Evolutionary conservation across 2,888 invertebrate genomes (phyloP).

Genomic region (Tachina grossa): DNA sequence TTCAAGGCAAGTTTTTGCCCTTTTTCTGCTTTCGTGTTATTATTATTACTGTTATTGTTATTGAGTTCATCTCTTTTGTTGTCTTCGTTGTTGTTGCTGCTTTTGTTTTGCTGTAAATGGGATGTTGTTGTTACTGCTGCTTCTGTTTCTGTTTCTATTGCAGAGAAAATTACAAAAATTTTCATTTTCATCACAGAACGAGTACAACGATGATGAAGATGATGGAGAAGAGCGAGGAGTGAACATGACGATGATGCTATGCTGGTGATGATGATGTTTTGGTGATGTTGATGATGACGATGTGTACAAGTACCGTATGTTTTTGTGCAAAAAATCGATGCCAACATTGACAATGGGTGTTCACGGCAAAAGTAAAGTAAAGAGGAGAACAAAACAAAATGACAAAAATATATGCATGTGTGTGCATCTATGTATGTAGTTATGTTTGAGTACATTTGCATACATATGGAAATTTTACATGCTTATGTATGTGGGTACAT

Average conservation of each 20-base stretch:
- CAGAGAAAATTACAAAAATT: conserved; percentile 58
- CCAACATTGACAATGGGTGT: conserved; percentile 74
- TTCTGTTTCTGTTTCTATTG: conserved; percentile 32
- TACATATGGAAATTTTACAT: too few relatives aligned
- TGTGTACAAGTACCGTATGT: conserved; percentile 64
- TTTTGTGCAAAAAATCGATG: conserved; percentile 73
- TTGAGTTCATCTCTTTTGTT: conserved; percentile 59
- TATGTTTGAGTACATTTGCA: neutral
- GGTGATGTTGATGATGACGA: conserved; percentile 49
- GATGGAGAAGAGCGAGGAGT: conserved; percentile 32
- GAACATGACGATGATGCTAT: conserved; percentile 42
- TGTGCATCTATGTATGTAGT: neutral
- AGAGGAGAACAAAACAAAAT: conserved; percentile 60
- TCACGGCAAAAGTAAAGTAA: conserved; percentile 68
- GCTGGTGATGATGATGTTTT: conserved; percentile 20
- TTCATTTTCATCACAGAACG: conserved; percentile 65
- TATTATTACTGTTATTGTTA: conserved; percentile 62
- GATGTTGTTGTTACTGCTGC: conserved; percentile 59
- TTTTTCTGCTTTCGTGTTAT: conserved; percentile 59
- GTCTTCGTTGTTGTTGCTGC: conserved; percentile 23
- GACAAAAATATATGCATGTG: conserved; percentile 33
- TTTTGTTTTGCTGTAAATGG: conserved; percentile 18
- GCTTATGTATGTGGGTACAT: neutral
- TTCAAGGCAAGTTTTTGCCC: conserved; percentile 65
- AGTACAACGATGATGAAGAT: conserved; percentile 45